phyloP scores from a whole-genome alignment of 2,113 vertebrate species.

The Lampris incognitus region DNA sequence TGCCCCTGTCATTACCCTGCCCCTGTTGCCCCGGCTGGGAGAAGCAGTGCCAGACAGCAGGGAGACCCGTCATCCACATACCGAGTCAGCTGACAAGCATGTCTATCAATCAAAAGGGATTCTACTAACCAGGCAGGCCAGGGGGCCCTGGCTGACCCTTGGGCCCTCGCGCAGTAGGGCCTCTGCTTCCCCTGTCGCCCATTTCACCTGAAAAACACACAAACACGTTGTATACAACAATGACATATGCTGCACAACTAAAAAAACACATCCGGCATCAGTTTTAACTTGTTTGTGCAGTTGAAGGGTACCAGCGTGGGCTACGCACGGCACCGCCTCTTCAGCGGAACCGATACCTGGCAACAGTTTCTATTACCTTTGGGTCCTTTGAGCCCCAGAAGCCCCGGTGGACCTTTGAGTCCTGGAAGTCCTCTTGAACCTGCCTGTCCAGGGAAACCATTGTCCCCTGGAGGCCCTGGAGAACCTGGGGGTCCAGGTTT shows the following conservation, averaged over 20 bases:
- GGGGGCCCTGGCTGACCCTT: conserved; percentile 91
- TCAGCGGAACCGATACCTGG: no score
- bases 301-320: no score
- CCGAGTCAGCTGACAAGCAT: no score
- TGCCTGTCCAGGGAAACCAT: conserved; percentile 92
- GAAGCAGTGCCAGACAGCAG: no score
- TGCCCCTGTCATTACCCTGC: no score
- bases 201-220: conserved; percentile 87
- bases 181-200: conserved; percentile 93
- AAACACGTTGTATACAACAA: background rate
- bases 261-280: no score
- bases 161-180: conserved; percentile 88
- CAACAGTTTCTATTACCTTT: conserved; percentile 86
- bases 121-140: conserved; percentile 90
- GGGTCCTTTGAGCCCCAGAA: conserved; percentile 88
- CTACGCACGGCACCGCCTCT: no score
- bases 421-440: conserved; percentile 93
- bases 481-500: conserved; percentile 90
- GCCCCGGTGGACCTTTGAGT: conserved; percentile 93
- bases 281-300: no score
- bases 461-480: conserved; percentile 89
- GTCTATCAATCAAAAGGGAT: background rate
- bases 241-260: no score
- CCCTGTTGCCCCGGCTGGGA: no score
- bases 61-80: no score